Evolutionary conservation across 1,140 invertebrate genomes (phyloP), one percentile per base, ranked within the genome.

Genomic region (Drosophila tropicalis): DNA sequence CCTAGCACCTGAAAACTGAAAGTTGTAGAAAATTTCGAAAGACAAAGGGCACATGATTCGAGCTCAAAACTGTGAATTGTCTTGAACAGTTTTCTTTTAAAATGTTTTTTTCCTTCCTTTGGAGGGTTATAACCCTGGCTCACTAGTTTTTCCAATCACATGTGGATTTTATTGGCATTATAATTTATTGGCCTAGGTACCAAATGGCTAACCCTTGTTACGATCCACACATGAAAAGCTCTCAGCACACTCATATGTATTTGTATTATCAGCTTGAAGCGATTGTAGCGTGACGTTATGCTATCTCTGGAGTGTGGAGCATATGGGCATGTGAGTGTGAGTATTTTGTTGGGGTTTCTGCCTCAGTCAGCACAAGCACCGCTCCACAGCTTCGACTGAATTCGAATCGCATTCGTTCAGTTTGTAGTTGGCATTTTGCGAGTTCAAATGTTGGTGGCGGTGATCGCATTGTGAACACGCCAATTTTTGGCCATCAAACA

Each of bases 341-440:
- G 60, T 60, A 36, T 58, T 25, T 1, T 62, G 29, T 29, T 29
- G 29, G 51, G 39, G 61, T 79, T 65, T 77, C 70, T 70, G 77
- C 80, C 67, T 70, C 78, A 78, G 72, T 81, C 64, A 70, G 71
- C 70, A 39, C 36, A 39, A 39, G 36, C 36, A 39, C 10, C 13
- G 36, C 36, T 39, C 36, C 15, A 47, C 44, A 44, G 44, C 44
- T 47, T 63, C 61, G 68, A 75, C 61, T 70, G 70, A 36, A 67
- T 70, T 40, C 68, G 66, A 61, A 78, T 85, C 66, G 68, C 67
- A 62, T 72, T 68, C 78, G 72, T 68, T 73, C 84, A 73, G 79
- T 87, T 89, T 62, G 72, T 80, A 83, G 81, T 89, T 60, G 79
- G 80, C 76, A 69, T 83, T 84, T 86, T 70, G 85, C 77, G 77